A percentile compares a stretch with the other conserved stretches of the same genome.
phyloP scores from a whole-genome alignment of 2,113 vertebrate genomes.

The Synodontis membranacea region DNA sequence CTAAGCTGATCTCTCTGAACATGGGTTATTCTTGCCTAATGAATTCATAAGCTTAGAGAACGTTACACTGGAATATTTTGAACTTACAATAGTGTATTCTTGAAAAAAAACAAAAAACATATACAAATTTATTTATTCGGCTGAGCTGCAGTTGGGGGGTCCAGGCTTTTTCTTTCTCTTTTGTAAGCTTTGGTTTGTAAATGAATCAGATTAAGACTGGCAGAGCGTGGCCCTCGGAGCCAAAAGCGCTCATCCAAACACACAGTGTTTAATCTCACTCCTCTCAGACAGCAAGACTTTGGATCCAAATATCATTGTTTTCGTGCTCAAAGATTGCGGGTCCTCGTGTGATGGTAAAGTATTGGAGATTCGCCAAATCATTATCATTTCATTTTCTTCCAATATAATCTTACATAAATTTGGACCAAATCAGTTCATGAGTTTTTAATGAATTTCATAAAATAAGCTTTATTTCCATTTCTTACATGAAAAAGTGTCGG shows the following conservation, averaged over 20 bases:
- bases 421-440: background rate
- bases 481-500: background rate
- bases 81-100: slow-evolving; percentile 25
- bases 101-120: background rate
- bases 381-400: background rate
- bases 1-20: background rate
- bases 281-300: background rate
- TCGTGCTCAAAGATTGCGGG: background rate
- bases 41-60: background rate
- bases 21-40: slow-evolving; percentile 19
- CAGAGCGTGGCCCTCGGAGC: slow-evolving; percentile 35
- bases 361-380: background rate
- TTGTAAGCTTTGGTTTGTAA: slow-evolving; percentile 45
- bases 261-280: slow-evolving; percentile 25
- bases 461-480: background rate
- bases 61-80: background rate
- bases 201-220: slow-evolving; percentile 44
- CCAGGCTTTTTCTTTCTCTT: background rate
- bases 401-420: background rate
- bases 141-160: slow-evolving; percentile 28
- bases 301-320: background rate
- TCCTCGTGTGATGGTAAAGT: background rate
- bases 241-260: slow-evolving; percentile 36
- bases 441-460: background rate
- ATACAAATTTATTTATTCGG: slow-evolving; percentile 34